Evolutionary conservation across 2,113 vertebrate genomes (phyloP).

Genomic region (Aplodontia rufa): DNA sequence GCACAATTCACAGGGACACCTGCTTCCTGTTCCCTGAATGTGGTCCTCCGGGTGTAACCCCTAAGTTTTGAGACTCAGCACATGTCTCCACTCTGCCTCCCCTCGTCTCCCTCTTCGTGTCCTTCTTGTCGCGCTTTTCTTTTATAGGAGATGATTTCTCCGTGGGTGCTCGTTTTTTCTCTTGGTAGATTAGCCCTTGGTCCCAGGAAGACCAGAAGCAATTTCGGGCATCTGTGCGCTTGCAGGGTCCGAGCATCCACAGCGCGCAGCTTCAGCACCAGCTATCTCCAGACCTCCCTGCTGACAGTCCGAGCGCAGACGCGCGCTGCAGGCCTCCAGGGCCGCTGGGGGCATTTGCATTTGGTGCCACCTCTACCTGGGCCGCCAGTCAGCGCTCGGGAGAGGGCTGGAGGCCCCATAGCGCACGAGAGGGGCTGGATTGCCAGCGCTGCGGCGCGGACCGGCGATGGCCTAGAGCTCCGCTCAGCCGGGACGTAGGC

Average conservation of each 20-base stretch:
- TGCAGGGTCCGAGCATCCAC: background rate
- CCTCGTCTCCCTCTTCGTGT: too few species aligned
- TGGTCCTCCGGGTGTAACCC: background rate
- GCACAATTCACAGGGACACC: background rate
- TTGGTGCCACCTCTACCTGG: too few species aligned
- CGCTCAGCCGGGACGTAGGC: fast-evolving
- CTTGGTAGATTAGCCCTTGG: background rate
- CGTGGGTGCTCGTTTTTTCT: too few species aligned
- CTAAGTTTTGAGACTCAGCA: background rate
- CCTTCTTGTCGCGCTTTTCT: background rate
- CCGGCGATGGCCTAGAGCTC: background rate
- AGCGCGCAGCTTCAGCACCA: too few species aligned
- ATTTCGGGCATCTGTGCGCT: background rate
- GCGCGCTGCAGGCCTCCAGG: too few species aligned
- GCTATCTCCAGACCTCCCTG: too few species aligned
- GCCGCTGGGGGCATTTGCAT: too few species aligned
- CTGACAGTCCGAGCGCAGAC: too few species aligned
- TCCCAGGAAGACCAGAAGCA: background rate
- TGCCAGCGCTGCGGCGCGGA: too few species aligned
- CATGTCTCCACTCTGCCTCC: background rate
- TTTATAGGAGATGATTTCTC: background rate
- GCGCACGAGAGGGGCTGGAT: too few species aligned
- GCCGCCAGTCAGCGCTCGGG: too few species aligned
- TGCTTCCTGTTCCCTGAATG: background rate
- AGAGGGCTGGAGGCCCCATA: too few species aligned